A percentile compares a stretch with the other conserved stretches of the same genome.
Evolutionary conservation across 2,888 invertebrate species (phyloP).

Genomic region (Sthenelais limicola): DNA sequence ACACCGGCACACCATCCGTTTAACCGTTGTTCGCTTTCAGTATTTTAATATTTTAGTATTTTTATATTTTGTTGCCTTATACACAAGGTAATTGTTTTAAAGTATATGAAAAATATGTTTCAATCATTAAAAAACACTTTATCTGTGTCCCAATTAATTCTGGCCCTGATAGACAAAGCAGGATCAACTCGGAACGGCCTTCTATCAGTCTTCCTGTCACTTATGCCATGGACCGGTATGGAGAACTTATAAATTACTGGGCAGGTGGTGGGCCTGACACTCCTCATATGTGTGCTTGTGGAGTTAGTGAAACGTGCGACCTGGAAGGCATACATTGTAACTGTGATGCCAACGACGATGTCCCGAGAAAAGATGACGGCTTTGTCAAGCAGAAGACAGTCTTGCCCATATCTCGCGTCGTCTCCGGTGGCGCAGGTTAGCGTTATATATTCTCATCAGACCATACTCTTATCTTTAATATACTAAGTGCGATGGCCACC

Average conservation of each 20-base stretch:
- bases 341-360: conserved; percentile 62
- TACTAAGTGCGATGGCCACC: too few species aligned
- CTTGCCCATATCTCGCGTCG: conserved; percentile 60
- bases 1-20: too few species aligned
- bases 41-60: not conserved
- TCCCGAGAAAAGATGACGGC: conserved; percentile 61
- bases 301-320: conserved; percentile 57
- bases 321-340: conserved; percentile 56
- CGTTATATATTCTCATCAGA: not conserved
- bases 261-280: conserved; percentile 53
- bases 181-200: not conserved
- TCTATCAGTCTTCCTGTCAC: conserved; percentile 44
- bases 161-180: too few species aligned
- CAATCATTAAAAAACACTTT: too few species aligned
- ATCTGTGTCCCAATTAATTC: too few species aligned
- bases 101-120: too few species aligned
- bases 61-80: not conserved
- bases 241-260: conserved; percentile 58
- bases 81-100: too few species aligned
- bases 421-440: conserved; percentile 66
- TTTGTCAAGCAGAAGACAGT: conserved; percentile 59
- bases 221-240: conserved; percentile 60
- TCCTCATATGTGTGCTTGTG: conserved; percentile 59
- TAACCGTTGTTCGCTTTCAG: not conserved
- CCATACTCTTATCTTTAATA: not conserved